Evolutionary conservation across 2,113 vertebrate genomes (phyloP).

Genomic region (Apistogramma diplotaenia): DNA sequence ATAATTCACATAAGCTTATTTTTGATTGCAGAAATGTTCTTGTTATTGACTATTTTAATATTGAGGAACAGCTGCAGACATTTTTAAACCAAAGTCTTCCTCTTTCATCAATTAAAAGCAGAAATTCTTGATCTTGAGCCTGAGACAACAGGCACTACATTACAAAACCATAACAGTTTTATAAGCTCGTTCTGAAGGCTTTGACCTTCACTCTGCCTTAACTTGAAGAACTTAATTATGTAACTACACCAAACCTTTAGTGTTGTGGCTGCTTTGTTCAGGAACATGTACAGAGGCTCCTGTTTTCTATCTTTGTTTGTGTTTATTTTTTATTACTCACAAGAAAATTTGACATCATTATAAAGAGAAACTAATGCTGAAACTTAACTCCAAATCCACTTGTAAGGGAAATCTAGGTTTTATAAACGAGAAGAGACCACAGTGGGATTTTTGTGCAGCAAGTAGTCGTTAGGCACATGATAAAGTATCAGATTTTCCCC

Average conservation of each 20-base stretch:
- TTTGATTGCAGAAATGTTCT: not conserved
- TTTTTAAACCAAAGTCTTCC: not conserved
- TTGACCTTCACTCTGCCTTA: not conserved
- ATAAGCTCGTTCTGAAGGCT: not conserved
- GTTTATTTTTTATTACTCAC: not conserved
- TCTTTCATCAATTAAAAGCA: not conserved
- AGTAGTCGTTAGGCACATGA: slow-evolving; percentile 44
- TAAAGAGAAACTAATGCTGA: not conserved
- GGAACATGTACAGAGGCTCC: not conserved
- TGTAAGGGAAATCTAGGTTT: not conserved
- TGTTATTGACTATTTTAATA: not conserved
- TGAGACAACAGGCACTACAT: not conserved
- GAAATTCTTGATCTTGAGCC: not conserved
- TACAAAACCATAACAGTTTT: not conserved
- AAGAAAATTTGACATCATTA: not conserved
- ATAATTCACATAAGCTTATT: not conserved
- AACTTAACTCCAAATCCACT: not conserved
- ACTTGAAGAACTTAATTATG: not conserved
- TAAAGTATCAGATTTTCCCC: slow-evolving; percentile 18
- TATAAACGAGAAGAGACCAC: not conserved
- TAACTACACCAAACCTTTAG: not conserved
- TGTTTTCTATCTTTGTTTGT: not conserved
- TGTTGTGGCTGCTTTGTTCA: not conserved
- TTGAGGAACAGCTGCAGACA: not conserved
- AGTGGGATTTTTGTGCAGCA: slow-evolving; percentile 17